Percentiles rank a stretch among this genome's conserved stretches.
Evolutionary conservation across 2,113 vertebrate genomes (phyloP).

Genomic region (Mormoops blainvillei): DNA sequence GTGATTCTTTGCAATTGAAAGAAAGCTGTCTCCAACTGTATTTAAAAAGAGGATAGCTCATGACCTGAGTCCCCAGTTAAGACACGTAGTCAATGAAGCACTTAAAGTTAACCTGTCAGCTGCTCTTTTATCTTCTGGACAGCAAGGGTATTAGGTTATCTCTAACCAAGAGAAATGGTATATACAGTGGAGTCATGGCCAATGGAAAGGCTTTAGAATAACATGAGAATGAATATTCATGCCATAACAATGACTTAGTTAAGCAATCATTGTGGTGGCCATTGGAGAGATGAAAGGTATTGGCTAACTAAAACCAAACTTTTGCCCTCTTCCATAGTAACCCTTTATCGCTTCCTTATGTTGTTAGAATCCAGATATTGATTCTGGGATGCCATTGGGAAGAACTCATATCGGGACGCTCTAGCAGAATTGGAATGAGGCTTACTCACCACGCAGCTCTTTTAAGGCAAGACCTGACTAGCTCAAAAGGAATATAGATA

Average conservation of each 20-base stretch:
- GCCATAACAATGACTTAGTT: neutral
- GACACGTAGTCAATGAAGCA: neutral
- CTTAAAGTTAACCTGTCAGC: neutral
- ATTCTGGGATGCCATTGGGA: neutral
- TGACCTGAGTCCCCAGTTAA: neutral
- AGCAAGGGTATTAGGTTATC: neutral
- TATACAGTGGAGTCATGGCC: neutral
- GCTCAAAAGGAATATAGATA: neutral
- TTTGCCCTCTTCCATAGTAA: neutral
- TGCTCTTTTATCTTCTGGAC: neutral
- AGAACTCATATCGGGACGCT: neutral
- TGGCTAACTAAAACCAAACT: slow-evolving; percentile 41
- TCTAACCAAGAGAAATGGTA: neutral
- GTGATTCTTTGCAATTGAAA: slow-evolving; percentile 47
- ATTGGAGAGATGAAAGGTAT: slow-evolving; percentile 35
- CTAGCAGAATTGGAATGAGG: neutral
- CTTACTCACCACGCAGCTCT: neutral
- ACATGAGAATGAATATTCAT: neutral
- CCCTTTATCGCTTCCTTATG: slow-evolving; percentile 40
- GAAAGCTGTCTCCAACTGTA: slow-evolving; percentile 15
- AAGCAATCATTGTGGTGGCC: neutral
- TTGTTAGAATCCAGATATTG: neutral
- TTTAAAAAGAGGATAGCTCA: slow-evolving; percentile 22
- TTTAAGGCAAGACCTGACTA: neutral
- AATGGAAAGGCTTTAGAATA: slow-evolving; percentile 8